Conservation (phyloP, 2,888 invertebrate species). For the Cosmia trapezina region DNA sequence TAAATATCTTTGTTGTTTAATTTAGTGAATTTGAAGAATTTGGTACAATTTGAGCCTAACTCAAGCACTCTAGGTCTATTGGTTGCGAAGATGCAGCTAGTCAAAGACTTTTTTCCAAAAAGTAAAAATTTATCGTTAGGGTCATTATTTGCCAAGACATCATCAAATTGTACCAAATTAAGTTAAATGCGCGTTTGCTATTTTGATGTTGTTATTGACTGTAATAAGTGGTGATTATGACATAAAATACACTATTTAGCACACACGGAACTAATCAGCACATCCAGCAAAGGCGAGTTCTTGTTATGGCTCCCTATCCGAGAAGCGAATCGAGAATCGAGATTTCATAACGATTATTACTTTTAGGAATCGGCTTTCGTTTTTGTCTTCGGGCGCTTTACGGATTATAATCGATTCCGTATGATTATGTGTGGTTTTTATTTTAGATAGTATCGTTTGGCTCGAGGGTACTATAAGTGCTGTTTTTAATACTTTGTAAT, state of each 20-base stretch:
- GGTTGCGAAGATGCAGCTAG: too few species aligned
- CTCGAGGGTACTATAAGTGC: constrained; percentile 44
- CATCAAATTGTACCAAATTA: too few species aligned
- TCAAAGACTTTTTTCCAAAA: too few species aligned
- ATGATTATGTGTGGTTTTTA: constrained; percentile 64
- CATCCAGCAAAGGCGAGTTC: constrained; percentile 27
- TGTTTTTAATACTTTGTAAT: constrained; percentile 42
- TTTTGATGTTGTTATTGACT: too few species aligned
- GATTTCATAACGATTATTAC: constrained; percentile 66
- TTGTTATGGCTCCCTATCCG: constrained; percentile 55
- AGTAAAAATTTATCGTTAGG: too few species aligned
- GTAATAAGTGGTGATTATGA: background rate
- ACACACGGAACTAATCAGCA: constrained; percentile 59
- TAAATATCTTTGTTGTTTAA: too few species aligned
- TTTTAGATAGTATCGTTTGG: constrained; percentile 62
- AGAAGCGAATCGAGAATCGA: constrained; percentile 58
- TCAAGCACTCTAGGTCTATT: too few species aligned
- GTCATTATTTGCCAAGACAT: too few species aligned
- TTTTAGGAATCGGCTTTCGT: constrained; percentile 65
- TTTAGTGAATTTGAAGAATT: too few species aligned
- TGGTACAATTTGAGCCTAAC: too few species aligned
- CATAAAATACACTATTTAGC: constrained; percentile 37
- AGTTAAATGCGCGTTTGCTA: too few species aligned
- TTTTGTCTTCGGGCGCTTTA: constrained; percentile 63
- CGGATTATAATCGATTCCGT: constrained; percentile 63